Conservation (phyloP, 64 coral and sea anemone genomes). For the Actinia equina region DNA sequence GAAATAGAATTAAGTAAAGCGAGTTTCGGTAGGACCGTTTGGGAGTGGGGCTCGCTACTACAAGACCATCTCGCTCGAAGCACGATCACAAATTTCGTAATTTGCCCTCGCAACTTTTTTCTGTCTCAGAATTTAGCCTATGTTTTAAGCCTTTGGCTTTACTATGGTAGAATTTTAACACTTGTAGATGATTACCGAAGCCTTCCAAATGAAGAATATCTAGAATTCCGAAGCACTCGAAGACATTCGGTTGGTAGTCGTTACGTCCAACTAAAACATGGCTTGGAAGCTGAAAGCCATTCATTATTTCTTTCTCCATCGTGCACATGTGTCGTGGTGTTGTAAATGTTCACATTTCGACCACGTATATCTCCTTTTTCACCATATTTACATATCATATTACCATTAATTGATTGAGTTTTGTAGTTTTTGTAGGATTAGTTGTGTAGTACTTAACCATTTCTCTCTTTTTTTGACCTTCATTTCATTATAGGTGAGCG, state of each 20-base stretch:
- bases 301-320: constrained; percentile 19
- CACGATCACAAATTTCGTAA: constrained; percentile 39
- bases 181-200: not conserved
- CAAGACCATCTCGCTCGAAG: constrained; percentile 13
- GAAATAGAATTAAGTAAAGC: constrained; percentile 6
- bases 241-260: constrained; percentile 17
- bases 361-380: constrained; percentile 66
- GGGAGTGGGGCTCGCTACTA: constrained; percentile 35
- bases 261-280: constrained; percentile 26
- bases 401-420: constrained; percentile 98
- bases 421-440: constrained; percentile 87
- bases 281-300: constrained; percentile 49
- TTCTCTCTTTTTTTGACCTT: constrained; percentile 24
- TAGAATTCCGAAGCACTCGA: constrained; percentile 45
- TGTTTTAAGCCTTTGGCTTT: constrained; percentile 3
- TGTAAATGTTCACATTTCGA: not conserved
- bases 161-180: constrained; percentile 7
- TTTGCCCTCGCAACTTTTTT: not conserved
- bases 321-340: constrained; percentile 15
- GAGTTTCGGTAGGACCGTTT: constrained; percentile 22
- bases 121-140: not conserved
- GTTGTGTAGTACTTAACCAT: constrained; percentile 52
- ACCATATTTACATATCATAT: constrained; percentile 98
- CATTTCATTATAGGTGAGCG: constrained; percentile 33
- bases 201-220: constrained; percentile 21